Evolutionary conservation across 2,113 vertebrate genomes (phyloP).

Genomic region (Laticauda laticaudata): DNA sequence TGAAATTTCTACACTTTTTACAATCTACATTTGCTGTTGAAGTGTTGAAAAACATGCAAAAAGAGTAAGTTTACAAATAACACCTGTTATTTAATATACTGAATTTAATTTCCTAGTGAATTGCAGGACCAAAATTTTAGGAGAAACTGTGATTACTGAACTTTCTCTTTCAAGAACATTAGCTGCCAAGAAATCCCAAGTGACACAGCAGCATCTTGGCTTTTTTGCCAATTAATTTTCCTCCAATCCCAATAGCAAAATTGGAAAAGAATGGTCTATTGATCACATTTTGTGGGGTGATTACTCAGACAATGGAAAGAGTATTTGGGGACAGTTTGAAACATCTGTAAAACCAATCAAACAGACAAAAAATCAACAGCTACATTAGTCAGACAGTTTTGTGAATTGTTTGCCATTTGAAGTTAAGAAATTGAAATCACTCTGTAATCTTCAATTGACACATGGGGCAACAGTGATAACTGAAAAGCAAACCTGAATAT

Average conservation of each 20-base stretch:
- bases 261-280: neutral
- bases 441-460: neutral
- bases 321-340: neutral
- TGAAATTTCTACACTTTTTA: neutral
- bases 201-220: neutral
- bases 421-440: neutral
- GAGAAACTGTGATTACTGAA: neutral
- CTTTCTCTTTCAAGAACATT: neutral
- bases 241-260: neutral
- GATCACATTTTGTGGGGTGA: neutral
- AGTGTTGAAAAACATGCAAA: neutral
- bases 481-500: neutral
- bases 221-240: neutral
- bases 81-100: neutral
- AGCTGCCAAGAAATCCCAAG: neutral
- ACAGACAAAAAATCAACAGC: neutral
- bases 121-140: neutral
- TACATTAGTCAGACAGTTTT: neutral
- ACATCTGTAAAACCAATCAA: neutral
- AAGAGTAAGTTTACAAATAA: neutral
- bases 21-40: neutral
- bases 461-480: neutral
- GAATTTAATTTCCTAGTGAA: neutral
- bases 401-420: neutral
- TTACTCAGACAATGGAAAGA: neutral